Conservation (phyloP, 1,140 invertebrate species). For the Drosophila ficusphila region DNA sequence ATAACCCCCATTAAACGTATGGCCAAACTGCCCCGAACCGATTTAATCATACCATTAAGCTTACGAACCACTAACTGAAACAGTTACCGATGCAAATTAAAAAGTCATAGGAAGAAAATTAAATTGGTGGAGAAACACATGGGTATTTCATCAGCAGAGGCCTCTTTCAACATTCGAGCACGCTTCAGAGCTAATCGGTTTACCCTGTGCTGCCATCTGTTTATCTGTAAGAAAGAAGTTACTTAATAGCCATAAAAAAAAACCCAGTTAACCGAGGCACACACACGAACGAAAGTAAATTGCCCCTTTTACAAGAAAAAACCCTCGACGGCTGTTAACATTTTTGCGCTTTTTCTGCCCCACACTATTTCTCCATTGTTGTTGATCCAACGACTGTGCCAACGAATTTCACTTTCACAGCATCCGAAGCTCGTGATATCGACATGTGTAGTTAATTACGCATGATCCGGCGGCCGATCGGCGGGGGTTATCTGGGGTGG, state of each 20-base stretch:
- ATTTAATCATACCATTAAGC: conserved; percentile 21
- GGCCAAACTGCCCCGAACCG: not conserved
- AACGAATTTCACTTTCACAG: conserved; percentile 81
- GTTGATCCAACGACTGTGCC: conserved; percentile 45
- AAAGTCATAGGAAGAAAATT: conserved; percentile 34
- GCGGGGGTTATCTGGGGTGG: not conserved
- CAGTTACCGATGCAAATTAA: conserved; percentile 37
- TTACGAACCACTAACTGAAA: conserved; percentile 44
- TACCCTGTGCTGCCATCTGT: conserved; percentile 31
- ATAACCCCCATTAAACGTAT: not conserved
- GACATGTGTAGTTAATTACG: conserved; percentile 79
- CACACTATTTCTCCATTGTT: conserved; percentile 52
- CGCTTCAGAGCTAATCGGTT: conserved; percentile 34
- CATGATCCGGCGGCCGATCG: conserved; percentile 23
- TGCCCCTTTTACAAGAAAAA: conserved; percentile 68
- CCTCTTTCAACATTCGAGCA: conserved; percentile 46
- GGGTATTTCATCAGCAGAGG: conserved; percentile 28
- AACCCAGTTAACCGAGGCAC: conserved; percentile 51
- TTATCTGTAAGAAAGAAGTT: conserved; percentile 46
- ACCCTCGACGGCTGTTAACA: conserved; percentile 57
- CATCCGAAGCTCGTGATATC: conserved; percentile 49
- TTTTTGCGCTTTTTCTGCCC: conserved; percentile 50
- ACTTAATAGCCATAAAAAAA: conserved; percentile 75
- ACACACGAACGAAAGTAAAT: conserved; percentile 69
- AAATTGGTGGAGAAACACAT: conserved; percentile 25